phyloP scores from a whole-genome alignment of 2,797 vertebrate genomes.

The Propithecus deckenii region DNA sequence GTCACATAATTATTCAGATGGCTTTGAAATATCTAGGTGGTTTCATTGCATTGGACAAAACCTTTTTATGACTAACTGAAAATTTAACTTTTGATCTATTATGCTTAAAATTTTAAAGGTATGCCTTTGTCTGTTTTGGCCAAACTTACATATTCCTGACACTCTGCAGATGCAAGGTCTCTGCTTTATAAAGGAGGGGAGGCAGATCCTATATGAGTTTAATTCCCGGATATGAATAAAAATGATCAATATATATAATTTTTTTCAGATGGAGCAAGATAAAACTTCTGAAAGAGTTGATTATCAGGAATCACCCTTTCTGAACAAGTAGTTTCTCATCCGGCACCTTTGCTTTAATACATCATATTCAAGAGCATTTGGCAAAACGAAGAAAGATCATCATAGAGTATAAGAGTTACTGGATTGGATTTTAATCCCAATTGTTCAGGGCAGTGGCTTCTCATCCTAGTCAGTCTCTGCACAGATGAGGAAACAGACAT shows the following conservation, averaged over 20 bases:
- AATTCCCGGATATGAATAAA: background rate
- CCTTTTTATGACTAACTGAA: background rate
- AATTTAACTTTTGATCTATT: background rate
- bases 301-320: background rate
- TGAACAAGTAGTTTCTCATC: background rate
- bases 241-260: background rate
- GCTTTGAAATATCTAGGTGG: background rate
- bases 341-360: background rate
- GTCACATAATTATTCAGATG: background rate
- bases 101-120: background rate
- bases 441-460: background rate
- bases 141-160: background rate
- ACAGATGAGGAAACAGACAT: background rate
- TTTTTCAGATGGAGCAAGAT: background rate
- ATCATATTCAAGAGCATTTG: background rate
- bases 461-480: background rate
- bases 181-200: background rate
- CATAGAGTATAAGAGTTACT: background rate
- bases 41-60: background rate
- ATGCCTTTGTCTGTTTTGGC: background rate
- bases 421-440: background rate
- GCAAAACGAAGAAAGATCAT: background rate
- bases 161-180: background rate
- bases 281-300: background rate
- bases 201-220: background rate